These are phyloP conservation scores for Polia nebulosa DNA, from an alignment of 2,888 invertebrate genomes.

Conservation along the genomic window DNA sequence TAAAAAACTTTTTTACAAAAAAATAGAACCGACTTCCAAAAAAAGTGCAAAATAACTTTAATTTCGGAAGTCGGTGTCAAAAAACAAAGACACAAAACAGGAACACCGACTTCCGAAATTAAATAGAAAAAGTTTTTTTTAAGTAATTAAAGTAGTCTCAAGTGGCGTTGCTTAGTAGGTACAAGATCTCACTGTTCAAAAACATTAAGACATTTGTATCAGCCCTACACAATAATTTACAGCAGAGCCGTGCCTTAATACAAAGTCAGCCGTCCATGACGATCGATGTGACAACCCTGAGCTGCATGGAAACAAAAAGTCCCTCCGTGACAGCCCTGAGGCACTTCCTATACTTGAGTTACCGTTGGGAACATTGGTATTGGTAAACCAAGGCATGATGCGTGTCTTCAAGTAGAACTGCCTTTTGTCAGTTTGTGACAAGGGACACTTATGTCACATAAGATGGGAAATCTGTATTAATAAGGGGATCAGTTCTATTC, in stretches of 20 bases:
- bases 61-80: too few species aligned
- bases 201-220: background rate
- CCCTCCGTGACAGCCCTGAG: constrained; percentile 43
- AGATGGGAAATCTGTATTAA: constrained; percentile 16
- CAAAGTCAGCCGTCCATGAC: constrained; percentile 54
- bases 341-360: constrained; percentile 48
- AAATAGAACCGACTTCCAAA: too few species aligned
- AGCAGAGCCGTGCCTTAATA: constrained; percentile 12
- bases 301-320: constrained; percentile 51
- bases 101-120: too few species aligned
- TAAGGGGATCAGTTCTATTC: constrained; percentile 25
- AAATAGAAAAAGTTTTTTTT: too few species aligned
- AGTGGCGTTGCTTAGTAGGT: background rate
- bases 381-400: constrained; percentile 25
- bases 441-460: constrained; percentile 18
- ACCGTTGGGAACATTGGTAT: constrained; percentile 30
- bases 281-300: constrained; percentile 64
- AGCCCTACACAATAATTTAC: constrained; percentile 33
- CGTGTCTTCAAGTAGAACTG: constrained; percentile 23
- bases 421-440: constrained; percentile 46
- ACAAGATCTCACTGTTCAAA: background rate
- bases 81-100: too few species aligned
- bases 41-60: too few species aligned
- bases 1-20: too few species aligned
- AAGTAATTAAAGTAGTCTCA: background rate